These are phyloP conservation scores for Lydus trimaculatus DNA, from an alignment of 2,888 invertebrate genomes.

Conservation along the genomic window DNA sequence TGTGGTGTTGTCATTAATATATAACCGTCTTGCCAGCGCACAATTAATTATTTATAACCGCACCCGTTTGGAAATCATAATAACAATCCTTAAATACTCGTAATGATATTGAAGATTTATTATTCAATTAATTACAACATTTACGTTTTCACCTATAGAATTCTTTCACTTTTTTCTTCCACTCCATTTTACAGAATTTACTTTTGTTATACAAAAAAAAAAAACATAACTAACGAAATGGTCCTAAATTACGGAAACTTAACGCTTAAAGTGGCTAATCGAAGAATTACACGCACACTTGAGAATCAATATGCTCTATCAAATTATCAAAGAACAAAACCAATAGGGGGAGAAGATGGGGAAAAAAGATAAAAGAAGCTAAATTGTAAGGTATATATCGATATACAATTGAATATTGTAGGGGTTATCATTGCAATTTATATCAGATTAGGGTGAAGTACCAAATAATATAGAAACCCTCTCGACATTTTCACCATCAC, in stretches of 20 bases:
- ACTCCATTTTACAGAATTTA: no score
- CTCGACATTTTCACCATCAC: conserved; percentile 50
- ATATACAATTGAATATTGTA: not conserved
- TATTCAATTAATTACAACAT: not conserved
- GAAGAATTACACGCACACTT: conserved; percentile 48
- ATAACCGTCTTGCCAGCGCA: not conserved
- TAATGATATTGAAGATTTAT: not conserved
- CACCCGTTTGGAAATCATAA: conserved; percentile 9
- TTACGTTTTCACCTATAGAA: not conserved
- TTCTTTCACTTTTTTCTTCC: no score
- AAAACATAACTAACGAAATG: not conserved
- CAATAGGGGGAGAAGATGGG: conserved; percentile 15
- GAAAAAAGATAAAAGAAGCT: conserved; percentile 15
- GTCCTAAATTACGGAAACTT: conserved; percentile 14
- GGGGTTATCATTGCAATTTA: conserved; percentile 58
- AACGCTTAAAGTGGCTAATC: conserved; percentile 39
- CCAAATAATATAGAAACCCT: conserved; percentile 56
- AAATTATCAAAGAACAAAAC: conserved; percentile 22
- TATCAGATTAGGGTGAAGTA: conserved; percentile 58
- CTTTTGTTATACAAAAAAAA: no score
- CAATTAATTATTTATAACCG: conserved; percentile 3
- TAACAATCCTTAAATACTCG: not conserved
- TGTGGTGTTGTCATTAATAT: conserved; percentile 3
- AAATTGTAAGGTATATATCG: not conserved
- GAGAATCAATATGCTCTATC: conserved; percentile 47